Percentiles rank a stretch among this genome's conserved stretches.
These are phyloP conservation scores for Bombus waltoni DNA, from an alignment of 1,140 invertebrate species.

Conservation along the genomic window DNA sequence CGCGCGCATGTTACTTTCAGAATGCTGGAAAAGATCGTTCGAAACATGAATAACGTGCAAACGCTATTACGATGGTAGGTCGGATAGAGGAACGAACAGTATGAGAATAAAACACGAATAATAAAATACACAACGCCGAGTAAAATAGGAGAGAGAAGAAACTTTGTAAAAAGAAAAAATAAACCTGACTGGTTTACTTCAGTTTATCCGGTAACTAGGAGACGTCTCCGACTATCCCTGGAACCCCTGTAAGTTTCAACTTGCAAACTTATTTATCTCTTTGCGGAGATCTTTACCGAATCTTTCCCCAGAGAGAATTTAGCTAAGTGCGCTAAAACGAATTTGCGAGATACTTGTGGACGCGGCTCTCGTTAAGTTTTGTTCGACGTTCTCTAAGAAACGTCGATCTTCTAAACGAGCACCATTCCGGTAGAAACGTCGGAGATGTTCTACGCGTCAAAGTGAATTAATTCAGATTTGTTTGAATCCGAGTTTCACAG, in stretches of 20 bases:
- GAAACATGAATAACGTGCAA: no score
- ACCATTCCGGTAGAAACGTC: background rate
- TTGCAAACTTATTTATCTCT: conserved; percentile 64
- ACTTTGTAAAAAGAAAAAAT: conserved; percentile 34
- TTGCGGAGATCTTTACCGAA: conserved; percentile 60
- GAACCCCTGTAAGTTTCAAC: conserved; percentile 21
- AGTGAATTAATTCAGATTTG: no score
- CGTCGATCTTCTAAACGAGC: background rate
- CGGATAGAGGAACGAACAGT: background rate
- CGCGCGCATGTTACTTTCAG: no score
- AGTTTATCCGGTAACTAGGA: conserved; percentile 36
- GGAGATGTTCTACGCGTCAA: no score
- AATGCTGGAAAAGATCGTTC: no score
- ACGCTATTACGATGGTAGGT: no score
- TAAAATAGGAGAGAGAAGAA: conserved; percentile 1
- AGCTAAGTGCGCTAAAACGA: conserved; percentile 59
- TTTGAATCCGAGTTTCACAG: no score
- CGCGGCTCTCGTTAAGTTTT: conserved; percentile 39
- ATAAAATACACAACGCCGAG: background rate
- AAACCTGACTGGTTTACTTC: conserved; percentile 57
- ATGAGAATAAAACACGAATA: background rate
- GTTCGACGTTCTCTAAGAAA: conserved; percentile 7
- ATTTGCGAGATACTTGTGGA: conserved; percentile 37
- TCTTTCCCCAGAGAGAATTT: conserved; percentile 56
- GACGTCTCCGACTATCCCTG: background rate